phyloP scores from a whole-genome alignment of 2,888 invertebrate species.

The Metacarcinus magister region DNA sequence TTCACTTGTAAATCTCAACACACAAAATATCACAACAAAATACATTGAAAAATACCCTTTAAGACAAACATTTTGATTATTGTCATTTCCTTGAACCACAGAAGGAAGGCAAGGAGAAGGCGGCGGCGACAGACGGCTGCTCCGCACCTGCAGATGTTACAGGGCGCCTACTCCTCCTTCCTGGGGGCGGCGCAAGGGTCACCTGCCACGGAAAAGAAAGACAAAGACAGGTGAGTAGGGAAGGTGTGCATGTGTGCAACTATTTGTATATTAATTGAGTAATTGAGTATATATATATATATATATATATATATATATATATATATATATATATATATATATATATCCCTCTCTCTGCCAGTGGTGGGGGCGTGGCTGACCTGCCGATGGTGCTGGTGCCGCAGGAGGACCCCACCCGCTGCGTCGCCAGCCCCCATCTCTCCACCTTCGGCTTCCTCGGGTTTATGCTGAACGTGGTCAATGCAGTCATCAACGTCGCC shows the following conservation, averaged over 20 bases:
- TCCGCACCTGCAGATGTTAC: slow-evolving; percentile 59
- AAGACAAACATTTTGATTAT: neutral
- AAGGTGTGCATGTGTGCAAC: neutral
- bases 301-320: too few species aligned
- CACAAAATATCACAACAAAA: neutral
- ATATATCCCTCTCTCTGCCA: neutral
- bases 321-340: neutral
- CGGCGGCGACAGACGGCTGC: slow-evolving; percentile 50
- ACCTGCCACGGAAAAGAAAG: neutral
- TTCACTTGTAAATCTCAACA: neutral
- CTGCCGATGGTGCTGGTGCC: slow-evolving; percentile 74
- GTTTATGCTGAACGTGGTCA: slow-evolving; percentile 77
- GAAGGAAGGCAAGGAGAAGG: slow-evolving; percentile 38
- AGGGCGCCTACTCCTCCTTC: slow-evolving; percentile 64
- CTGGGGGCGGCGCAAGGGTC: neutral
- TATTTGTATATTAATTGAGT: neutral
- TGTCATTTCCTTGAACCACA: neutral
- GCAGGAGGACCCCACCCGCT: slow-evolving; percentile 66
- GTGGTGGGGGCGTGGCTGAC: neutral
- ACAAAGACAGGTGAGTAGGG: neutral
- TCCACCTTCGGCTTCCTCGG: slow-evolving; percentile 78
- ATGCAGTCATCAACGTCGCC: slow-evolving; percentile 79
- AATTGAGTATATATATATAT: neutral
- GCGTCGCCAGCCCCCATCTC: slow-evolving; percentile 69
- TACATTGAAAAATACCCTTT: neutral